These are phyloP conservation scores for Electrona antarctica DNA, from an alignment of 2,113 vertebrate genomes.

Conservation along the genomic window DNA sequence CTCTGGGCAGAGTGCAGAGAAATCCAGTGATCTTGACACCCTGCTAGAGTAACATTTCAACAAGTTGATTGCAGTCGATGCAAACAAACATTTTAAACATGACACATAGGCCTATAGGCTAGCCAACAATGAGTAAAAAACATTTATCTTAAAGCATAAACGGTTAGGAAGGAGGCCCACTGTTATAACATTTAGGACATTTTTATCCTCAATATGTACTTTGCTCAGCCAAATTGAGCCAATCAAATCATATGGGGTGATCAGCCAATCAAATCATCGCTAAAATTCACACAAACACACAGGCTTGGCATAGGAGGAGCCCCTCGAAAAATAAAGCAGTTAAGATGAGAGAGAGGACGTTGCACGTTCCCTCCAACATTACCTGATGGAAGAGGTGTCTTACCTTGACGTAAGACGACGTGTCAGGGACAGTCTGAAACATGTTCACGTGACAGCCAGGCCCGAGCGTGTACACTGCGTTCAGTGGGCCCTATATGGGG, in stretches of 20 bases:
- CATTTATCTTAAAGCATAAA: too few species aligned
- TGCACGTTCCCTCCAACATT: conserved; percentile 69
- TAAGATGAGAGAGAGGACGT: conserved; percentile 17
- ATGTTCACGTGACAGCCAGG: conserved; percentile 82
- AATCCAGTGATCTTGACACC: conserved; percentile 20
- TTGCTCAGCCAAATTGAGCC: too few species aligned
- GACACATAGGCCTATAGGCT: not conserved
- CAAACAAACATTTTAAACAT: conserved; percentile 10
- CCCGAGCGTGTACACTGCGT: conserved; percentile 61
- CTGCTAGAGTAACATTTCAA: conserved; percentile 15
- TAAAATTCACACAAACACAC: too few species aligned
- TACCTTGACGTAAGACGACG: conserved; percentile 98
- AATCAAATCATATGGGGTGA: too few species aligned
- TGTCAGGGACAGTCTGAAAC: conserved; percentile 98
- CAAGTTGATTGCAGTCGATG: not conserved
- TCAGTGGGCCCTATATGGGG: conserved; percentile 63
- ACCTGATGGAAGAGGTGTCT: conserved; percentile 89
- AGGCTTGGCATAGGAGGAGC: too few species aligned
- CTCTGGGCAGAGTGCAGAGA: conserved; percentile 9
- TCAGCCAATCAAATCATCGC: too few species aligned
- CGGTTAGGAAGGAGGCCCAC: too few species aligned
- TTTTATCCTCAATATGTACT: too few species aligned
- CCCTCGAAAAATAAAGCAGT: too few species aligned
- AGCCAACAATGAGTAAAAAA: not conserved
- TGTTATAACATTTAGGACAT: too few species aligned